Evolutionary conservation across 2,797 vertebrate genomes (phyloP).

Genomic region (Antrozous pallidus): DNA sequence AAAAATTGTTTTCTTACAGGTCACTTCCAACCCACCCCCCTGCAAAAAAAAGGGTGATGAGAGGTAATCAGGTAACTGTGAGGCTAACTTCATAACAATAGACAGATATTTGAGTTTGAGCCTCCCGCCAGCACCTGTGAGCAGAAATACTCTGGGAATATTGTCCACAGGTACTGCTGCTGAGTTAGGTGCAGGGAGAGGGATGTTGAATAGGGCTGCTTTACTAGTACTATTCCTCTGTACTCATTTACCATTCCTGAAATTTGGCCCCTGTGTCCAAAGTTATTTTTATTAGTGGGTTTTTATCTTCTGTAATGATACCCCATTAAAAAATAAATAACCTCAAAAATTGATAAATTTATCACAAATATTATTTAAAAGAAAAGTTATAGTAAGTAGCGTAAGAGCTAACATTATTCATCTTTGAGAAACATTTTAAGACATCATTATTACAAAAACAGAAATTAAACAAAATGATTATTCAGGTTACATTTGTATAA

Average conservation of each 20-base stretch:
- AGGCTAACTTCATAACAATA: not conserved
- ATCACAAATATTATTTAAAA: constrained; percentile 12
- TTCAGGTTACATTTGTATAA: not conserved
- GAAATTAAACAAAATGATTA: not conserved
- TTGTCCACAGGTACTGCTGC: not conserved
- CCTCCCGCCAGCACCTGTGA: not conserved
- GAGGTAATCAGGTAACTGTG: not conserved
- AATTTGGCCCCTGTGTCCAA: not conserved
- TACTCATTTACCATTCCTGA: not conserved
- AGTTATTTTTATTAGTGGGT: not conserved
- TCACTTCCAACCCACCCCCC: not conserved
- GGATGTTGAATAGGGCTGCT: not conserved
- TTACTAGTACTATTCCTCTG: not conserved
- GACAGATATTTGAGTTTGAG: not conserved
- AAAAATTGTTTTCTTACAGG: not conserved
- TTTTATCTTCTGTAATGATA: not conserved
- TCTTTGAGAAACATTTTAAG: not conserved
- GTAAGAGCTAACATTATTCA: not conserved
- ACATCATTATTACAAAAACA: not conserved
- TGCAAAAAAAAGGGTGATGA: not conserved
- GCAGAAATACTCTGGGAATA: not conserved
- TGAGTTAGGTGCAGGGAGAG: not conserved
- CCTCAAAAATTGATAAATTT: not conserved
- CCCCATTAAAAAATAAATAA: constrained; percentile 13
- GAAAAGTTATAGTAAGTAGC: not conserved